phyloP scores from a whole-genome alignment of 2,888 invertebrate species.

The Drosophila kuntzei region DNA sequence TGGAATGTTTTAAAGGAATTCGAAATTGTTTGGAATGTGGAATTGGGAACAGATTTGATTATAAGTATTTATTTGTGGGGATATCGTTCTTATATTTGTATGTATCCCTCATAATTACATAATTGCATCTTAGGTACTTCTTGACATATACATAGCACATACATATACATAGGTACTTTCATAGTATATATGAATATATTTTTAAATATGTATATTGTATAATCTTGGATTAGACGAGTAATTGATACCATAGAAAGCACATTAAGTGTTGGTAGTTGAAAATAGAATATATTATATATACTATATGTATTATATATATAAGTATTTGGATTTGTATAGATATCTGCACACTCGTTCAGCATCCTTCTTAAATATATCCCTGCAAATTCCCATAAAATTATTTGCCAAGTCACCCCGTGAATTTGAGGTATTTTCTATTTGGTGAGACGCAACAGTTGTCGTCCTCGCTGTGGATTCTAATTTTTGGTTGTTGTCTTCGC shows the following conservation, averaged over 20 bases:
- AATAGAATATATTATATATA: slow-evolving; percentile 9
- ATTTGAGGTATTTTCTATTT: slow-evolving; percentile 4
- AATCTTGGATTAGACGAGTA: slow-evolving; percentile 34
- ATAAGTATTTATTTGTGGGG: slow-evolving; percentile 4
- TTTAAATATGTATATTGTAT: slow-evolving; percentile 9
- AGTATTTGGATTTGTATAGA: slow-evolving; percentile 9
- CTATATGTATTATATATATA: background rate
- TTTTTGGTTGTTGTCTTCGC: slow-evolving; percentile 65
- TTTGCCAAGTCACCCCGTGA: slow-evolving; percentile 16
- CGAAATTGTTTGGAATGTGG: background rate
- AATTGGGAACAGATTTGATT: background rate
- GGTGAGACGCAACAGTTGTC: slow-evolving; percentile 31
- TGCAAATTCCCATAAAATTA: slow-evolving; percentile 59
- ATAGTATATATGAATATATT: slow-evolving; percentile 22
- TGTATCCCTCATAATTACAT: slow-evolving; percentile 1
- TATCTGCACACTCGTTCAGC: slow-evolving; percentile 24
- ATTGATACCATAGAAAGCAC: slow-evolving; percentile 55
- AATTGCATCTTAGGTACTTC: slow-evolving; percentile 49
- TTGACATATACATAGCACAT: slow-evolving; percentile 49
- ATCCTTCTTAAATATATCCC: slow-evolving; percentile 66
- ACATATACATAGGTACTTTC: slow-evolving; percentile 28
- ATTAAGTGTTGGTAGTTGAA: slow-evolving; percentile 22
- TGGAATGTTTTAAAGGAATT: background rate
- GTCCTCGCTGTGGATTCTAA: slow-evolving; percentile 28
- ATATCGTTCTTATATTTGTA: slow-evolving; percentile 6